Percentiles rank a stretch among this genome's conserved stretches.
Evolutionary conservation across 2,113 vertebrate species (phyloP).

Genomic region (Pygoscelis antarcticus): DNA sequence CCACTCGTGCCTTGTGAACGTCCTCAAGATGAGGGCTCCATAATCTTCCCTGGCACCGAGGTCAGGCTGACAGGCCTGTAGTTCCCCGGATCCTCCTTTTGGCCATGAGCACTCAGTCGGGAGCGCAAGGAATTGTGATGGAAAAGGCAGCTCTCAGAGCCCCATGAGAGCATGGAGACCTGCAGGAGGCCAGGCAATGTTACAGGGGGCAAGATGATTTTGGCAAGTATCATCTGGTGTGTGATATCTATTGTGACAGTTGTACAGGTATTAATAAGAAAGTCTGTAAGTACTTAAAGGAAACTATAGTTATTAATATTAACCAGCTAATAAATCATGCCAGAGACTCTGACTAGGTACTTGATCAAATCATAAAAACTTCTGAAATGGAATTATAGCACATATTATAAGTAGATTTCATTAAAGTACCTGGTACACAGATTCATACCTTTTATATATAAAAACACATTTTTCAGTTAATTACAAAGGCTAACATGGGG

Average conservation of each 20-base stretch:
- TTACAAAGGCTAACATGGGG: background rate
- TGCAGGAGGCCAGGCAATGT: background rate
- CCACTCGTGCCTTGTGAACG: no score
- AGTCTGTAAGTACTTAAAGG: background rate
- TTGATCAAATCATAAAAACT: background rate
- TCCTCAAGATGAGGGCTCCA: no score
- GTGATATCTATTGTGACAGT: background rate
- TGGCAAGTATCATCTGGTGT: background rate
- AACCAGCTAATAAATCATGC: background rate
- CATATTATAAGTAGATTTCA: background rate
- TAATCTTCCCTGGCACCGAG: no score
- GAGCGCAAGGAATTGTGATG: background rate
- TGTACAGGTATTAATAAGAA: background rate
- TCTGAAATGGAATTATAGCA: background rate
- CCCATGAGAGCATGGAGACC: background rate
- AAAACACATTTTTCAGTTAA: background rate
- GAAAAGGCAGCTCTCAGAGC: background rate
- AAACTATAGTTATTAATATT: background rate
- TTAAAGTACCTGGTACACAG: background rate
- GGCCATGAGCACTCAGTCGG: background rate
- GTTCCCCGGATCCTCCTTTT: no score
- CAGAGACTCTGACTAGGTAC: background rate
- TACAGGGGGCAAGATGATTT: background rate
- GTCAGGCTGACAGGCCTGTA: no score
- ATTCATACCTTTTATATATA: background rate